Evolutionary conservation across 1,140 invertebrate genomes (phyloP), one percentile per base, ranked within the genome.

Genomic region (Brachionus rubens): DNA sequence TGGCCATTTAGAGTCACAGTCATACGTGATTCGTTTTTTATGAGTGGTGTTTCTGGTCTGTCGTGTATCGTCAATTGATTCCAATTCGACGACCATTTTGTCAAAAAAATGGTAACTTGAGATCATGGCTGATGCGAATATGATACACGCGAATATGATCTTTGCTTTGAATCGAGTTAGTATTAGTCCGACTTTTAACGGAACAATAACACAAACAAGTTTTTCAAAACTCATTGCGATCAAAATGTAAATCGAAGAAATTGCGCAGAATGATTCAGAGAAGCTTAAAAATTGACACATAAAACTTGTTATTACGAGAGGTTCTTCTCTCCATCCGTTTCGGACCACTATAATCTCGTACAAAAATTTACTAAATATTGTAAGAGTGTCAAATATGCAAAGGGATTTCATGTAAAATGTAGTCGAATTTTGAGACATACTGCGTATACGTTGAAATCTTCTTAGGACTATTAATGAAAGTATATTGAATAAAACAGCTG

Each of bases 271-370:
- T 3, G 46, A 48, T 40, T 72, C 68, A 16, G 68, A 50, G 41
- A 72, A 72, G 30, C 68, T 50, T 19, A 72, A 54, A 72, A 72
- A 50, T 50, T 72, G 48, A 19, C 68, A 72, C n/a, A 72, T n/a
- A 26, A 72, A 50, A 5, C 46, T 50, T 24, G 21, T 72, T 16
- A 72, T 50, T 21, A 30, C 28, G 24, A 47, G 33, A 40, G 68
- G 46, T 1, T 72, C 30, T 26, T 72, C 6, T 33, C 68, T 21
- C 24, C 28, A 24, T 1, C 68, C 68, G 41, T 72, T 72, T 48
- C 68, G 24, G 3, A 72, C 68, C n/a, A 72, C 68, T 16, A 72
- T 46, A 5, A 72, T 40, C 41, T 72, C 68, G 19, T 72, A 50
- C 19, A 72, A 41, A 54, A 72, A 72, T 54, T 72, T 72, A 14